These are phyloP conservation scores for Cybosia mesomella DNA, from an alignment of 2,888 invertebrate genomes.

Conservation along the genomic window DNA sequence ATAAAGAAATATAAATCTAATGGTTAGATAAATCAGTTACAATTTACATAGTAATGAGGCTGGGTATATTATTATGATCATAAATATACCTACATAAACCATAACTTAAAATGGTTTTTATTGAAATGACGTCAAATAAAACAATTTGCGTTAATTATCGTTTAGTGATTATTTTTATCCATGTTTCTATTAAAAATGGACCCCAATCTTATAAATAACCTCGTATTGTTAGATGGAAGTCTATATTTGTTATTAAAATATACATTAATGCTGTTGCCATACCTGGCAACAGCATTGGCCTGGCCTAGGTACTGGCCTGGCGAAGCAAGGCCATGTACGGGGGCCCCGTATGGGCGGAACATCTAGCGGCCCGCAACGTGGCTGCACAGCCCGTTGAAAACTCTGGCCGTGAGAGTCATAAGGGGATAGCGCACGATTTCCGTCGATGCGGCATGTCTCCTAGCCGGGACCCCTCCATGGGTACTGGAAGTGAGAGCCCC, in stretches of 20 bases:
- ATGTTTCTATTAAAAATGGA: neutral
- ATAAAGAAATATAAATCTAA: neutral
- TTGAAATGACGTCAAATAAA: conserved; percentile 1
- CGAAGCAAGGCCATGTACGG: too few species aligned
- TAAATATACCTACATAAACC: neutral
- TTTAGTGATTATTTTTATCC: neutral
- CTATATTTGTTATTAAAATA: neutral
- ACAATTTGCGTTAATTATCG: neutral
- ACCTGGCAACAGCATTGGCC: too few species aligned
- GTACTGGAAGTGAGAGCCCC: too few species aligned
- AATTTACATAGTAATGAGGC: neutral
- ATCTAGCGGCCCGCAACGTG: too few species aligned
- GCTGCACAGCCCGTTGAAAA: too few species aligned
- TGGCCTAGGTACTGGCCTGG: too few species aligned
- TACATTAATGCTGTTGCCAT: neutral
- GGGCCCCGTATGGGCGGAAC: too few species aligned
- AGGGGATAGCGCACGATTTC: too few species aligned
- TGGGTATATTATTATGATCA: neutral
- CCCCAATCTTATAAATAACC: neutral
- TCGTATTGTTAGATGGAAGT: neutral
- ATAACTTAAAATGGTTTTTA: neutral
- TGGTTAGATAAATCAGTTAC: neutral
- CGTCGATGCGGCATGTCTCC: too few species aligned
- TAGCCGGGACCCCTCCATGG: too few species aligned
- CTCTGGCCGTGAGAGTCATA: too few species aligned